Base-by-base conservation (phyloP, 92 coral and sea anemone genomes). In the Micromussa lordhowensis region DNA sequence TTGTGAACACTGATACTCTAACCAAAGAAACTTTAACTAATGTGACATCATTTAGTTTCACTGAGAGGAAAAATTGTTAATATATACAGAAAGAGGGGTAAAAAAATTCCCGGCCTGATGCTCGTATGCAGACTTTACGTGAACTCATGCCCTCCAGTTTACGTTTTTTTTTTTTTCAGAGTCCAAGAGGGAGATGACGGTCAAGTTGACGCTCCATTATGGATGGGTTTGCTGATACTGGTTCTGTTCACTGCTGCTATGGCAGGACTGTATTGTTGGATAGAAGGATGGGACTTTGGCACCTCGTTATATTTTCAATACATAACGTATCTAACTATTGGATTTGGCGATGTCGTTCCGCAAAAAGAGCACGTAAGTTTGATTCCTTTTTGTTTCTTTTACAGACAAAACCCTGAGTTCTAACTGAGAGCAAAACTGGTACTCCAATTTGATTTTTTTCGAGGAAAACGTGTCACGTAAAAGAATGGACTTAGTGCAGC, bases 321-420 rank as follows among this genome's bases (percentile, higher is more conserved):
- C 55, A 58, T 95, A 6, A 93, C 98, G 3, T 95, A 85, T 81
- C 91, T 95, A 6, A 95, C 98, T 34, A 95, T 95, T 15, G 98
- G 98, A 11, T 95, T 95, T 79, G 98, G 98, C 3, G 98, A 95
- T 78, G 98, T 95, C n/a, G 98, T 95, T 18, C 98, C 98, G 15
- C 59, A 12, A n/a, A 79, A 87, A 66, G 93, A 87, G 29, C 38
- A 83, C 88, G 98, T 95, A 83, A 70, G 77, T 51, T 26, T 14
- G 8, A 2, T 32, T 19, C 10, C 22, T n/a, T 16, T 18, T 32
- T 9, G 4, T 19, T n/a, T n/a, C 75, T 13, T 71, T 36, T 3
- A 35, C 48, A 6, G 44, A 18, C 21, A 18, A 10, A 69, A 69
- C 34, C 21, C 51, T 44, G 51, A 44, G 51, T 13, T 44, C 51